Base-by-base conservation (phyloP, 2,888 invertebrate species). In the Apotomis betuletana region DNA sequence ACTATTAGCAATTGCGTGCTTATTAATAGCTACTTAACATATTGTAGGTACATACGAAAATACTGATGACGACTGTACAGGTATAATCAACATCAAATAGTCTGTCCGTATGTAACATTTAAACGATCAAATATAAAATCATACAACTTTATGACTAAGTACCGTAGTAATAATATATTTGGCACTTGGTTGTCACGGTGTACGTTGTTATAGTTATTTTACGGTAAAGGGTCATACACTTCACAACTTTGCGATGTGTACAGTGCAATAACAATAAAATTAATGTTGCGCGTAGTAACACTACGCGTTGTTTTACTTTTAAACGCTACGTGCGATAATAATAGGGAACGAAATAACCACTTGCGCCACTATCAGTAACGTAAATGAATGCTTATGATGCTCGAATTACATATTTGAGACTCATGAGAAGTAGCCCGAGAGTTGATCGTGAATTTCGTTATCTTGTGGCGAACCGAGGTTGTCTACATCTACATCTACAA, bases 251-350 rank as follows among this genome's bases (percentile, higher is more conserved):
- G 44, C 64, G 49, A 51, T 46, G 55, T 46, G 55, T 44, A 55
- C 64, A 27, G 44, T 55, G 57, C 65, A 54, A 41, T 71, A 71
- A 71, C 71, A 71, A 62, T 71, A 67, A 71, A 71, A 61, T 71
- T 67, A 67, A 71, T 62, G 71, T 71, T 67, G 71, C 71, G 71
- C 55, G 65, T 41, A 57, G 65, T 41, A 65, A 67, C 13, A 41
- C 63, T 63, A 49, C 49, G 67, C 61, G 57, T 55, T 71, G 52
- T 71, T 71, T 70, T 71, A 62, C 44, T 71, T 71, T 70, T 71
- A 62, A 67, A 71, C 49, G 71, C 61, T 67, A 62, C 67, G 71
- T 67, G 67, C 51, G 38, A 71, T 71, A 52, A 71, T 67, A 62
- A 61, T 51, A 36, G 61, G 51, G 55, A 44, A 59, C 58, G 27